Evolutionary conservation across 2,797 vertebrate genomes (phyloP).

Genomic region (Poecilia picta): DNA sequence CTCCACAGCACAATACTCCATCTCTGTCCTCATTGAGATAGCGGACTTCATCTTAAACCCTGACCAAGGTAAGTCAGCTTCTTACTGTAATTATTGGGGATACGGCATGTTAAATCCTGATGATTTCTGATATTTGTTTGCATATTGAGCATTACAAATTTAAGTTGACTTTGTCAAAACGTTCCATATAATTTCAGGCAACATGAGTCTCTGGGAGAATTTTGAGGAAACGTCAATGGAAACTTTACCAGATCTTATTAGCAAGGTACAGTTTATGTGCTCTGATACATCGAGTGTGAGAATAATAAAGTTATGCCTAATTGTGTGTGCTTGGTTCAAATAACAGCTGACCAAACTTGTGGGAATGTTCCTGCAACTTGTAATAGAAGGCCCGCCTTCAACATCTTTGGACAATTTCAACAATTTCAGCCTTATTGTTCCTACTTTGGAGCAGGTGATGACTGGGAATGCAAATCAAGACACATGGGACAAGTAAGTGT

Average conservation of each 20-base stretch:
- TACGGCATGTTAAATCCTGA: slow-evolving; percentile 32
- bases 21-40: slow-evolving; percentile 66
- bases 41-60: slow-evolving; percentile 62
- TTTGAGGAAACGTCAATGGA: slow-evolving; percentile 49
- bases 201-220: slow-evolving; percentile 59
- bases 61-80: slow-evolving; percentile 69
- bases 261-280: slow-evolving; percentile 62
- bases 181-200: slow-evolving; percentile 66
- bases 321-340: neutral
- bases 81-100: slow-evolving; percentile 28
- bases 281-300: neutral
- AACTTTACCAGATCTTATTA: slow-evolving; percentile 46
- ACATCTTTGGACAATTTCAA: slow-evolving; percentile 47
- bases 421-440: slow-evolving; percentile 49
- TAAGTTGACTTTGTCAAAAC: neutral
- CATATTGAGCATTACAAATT: neutral
- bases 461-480: slow-evolving; percentile 57
- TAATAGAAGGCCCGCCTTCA: slow-evolving; percentile 31
- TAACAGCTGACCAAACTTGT: slow-evolving; percentile 32
- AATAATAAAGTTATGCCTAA: neutral
- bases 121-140: slow-evolving; percentile 31
- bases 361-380: slow-evolving; percentile 48
- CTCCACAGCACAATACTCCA: slow-evolving; percentile 56
- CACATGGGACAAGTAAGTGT: slow-evolving; percentile 76
- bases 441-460: slow-evolving; percentile 68